These are phyloP conservation scores for Scomber japonicus DNA, from an alignment of 2,113 vertebrate species.

Conservation along the genomic window DNA sequence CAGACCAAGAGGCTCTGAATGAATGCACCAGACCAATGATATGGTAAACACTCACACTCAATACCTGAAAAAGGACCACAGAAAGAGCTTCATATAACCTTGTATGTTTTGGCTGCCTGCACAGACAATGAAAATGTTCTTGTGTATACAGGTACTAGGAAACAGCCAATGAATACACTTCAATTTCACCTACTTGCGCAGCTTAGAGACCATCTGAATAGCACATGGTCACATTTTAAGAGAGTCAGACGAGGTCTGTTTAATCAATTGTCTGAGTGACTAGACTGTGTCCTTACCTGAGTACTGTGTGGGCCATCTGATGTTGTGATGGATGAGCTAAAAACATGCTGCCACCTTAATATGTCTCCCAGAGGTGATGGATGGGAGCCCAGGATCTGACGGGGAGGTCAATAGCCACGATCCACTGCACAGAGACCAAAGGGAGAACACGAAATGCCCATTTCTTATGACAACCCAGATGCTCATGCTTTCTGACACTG, in stretches of 20 bases:
- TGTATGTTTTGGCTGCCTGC: background rate
- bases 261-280: slow-evolving; percentile 42
- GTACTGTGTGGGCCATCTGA: slow-evolving; percentile 49
- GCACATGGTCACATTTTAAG: background rate
- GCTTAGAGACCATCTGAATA: background rate
- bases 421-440: slow-evolving; percentile 46
- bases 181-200: background rate
- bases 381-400: slow-evolving; percentile 57
- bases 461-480: slow-evolving; percentile 70
- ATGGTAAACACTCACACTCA: too few species aligned
- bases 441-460: slow-evolving; percentile 73
- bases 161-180: background rate
- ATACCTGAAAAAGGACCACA: too few species aligned
- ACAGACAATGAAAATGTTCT: too few species aligned
- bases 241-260: slow-evolving; percentile 6
- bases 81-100: too few species aligned
- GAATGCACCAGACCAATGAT: background rate
- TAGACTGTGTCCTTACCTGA: slow-evolving; percentile 37
- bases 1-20: background rate
- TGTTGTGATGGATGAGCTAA: slow-evolving; percentile 65
- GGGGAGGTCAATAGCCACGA: slow-evolving; percentile 61
- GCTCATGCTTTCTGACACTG: slow-evolving; percentile 73
- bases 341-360: slow-evolving; percentile 68
- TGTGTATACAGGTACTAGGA: background rate
- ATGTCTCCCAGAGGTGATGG: slow-evolving; percentile 58